These are phyloP conservation scores for Aspidiotus destructor DNA, from an alignment of 2,888 invertebrate species.

Conservation along the genomic window DNA sequence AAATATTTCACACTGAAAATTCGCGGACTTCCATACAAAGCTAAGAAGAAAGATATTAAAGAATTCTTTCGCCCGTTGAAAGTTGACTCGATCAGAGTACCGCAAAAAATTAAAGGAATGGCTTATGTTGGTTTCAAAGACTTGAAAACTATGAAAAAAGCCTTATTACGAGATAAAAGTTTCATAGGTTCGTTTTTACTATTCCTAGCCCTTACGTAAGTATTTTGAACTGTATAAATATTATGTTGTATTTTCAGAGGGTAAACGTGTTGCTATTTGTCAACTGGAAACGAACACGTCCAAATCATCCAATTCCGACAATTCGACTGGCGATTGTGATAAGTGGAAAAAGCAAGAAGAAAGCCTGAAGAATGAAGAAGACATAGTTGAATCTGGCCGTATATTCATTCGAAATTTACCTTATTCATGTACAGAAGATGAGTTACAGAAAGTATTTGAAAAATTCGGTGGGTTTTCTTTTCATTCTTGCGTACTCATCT, in stretches of 20 bases:
- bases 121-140: conserved; percentile 85
- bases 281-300: conserved; percentile 31
- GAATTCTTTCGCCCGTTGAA: conserved; percentile 74
- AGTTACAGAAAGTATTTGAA: conserved; percentile 70
- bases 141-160: conserved; percentile 68
- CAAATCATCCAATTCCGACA: conserved; percentile 36
- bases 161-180: conserved; percentile 69
- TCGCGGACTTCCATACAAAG: conserved; percentile 64
- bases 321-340: conserved; percentile 52
- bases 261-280: conserved; percentile 52
- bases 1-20: conserved; percentile 57
- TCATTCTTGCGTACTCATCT: conserved; percentile 2
- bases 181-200: conserved; percentile 57
- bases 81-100: conserved; percentile 67
- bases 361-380: conserved; percentile 59
- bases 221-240: not conserved
- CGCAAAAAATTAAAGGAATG: conserved; percentile 66
- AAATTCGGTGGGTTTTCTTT: conserved; percentile 58
- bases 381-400: conserved; percentile 78
- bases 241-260: conserved; percentile 42
- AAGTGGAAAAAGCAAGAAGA: conserved; percentile 58
- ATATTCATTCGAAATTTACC: conserved; percentile 87
- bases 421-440: conserved; percentile 75
- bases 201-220: not conserved
- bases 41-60: conserved; percentile 72